These are phyloP conservation scores for Sinella curviseta DNA, from an alignment of 1,140 invertebrate genomes.

Conservation along the genomic window DNA sequence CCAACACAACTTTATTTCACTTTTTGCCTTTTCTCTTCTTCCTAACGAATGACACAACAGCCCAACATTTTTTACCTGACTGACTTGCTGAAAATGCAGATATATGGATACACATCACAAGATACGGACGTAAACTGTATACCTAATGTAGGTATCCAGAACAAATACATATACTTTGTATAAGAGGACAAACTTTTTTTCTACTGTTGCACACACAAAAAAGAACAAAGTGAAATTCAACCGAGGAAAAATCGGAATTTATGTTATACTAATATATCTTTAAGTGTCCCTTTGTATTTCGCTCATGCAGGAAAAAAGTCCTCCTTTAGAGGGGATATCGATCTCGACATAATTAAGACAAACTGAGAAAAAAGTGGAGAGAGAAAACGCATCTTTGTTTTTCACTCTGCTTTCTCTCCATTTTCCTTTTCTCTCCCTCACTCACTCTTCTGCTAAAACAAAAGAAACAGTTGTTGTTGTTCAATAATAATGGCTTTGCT, in stretches of 20 bases:
- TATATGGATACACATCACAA: no score
- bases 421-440: no score
- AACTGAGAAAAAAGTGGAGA: conserved; percentile 22
- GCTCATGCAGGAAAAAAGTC: neutral
- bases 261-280: conserved; percentile 18
- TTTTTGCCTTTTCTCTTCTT: no score
- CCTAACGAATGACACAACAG: no score
- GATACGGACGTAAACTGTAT: no score
- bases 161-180: neutral
- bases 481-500: no score
- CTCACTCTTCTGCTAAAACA: neutral
- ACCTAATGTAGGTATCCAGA: no score
- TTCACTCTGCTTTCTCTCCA: neutral
- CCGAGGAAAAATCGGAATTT: conserved; percentile 23
- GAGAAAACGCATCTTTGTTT: neutral
- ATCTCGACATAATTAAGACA: conserved; percentile 45
- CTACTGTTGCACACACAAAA: no score
- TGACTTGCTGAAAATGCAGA: neutral
- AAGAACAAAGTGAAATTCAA: conserved; percentile 18
- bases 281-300: neutral
- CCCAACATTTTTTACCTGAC: no score
- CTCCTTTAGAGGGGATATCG: conserved; percentile 19
- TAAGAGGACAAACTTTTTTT: no score
- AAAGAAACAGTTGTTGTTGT: conserved; percentile 2
- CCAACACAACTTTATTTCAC: no score